These are phyloP conservation scores for Salvator merianae DNA, from an alignment of 2,113 vertebrate species.

Conservation along the genomic window DNA sequence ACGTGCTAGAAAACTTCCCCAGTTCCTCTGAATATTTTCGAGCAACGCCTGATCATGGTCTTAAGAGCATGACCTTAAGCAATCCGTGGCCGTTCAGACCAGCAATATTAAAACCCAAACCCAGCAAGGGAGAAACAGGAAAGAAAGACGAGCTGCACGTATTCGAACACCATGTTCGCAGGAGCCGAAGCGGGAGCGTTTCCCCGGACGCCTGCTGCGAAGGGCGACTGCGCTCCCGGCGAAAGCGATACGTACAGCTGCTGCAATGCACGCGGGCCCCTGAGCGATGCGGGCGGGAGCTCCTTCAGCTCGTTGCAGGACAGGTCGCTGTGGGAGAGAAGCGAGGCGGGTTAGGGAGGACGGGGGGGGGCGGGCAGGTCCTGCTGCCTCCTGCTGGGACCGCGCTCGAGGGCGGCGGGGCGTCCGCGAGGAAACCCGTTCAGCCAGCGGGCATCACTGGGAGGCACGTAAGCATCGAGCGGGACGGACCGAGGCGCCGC, in stretches of 20 bases:
- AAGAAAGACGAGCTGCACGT: background rate
- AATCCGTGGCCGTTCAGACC: background rate
- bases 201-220: too few species aligned
- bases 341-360: accelerated
- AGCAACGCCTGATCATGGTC: background rate
- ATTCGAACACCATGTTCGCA: too few species aligned
- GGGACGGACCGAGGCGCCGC: too few species aligned
- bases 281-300: slow-evolving; percentile 58
- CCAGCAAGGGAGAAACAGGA: too few species aligned
- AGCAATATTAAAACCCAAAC: background rate
- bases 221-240: background rate
- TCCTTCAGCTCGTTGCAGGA: slow-evolving; percentile 65
- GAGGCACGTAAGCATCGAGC: too few species aligned
- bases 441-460: too few species aligned
- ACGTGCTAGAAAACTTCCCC: background rate
- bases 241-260: slow-evolving; percentile 67
- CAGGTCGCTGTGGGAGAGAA: slow-evolving; percentile 63
- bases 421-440: too few species aligned
- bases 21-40: background rate
- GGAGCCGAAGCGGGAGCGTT: too few species aligned
- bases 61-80: background rate
- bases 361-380: background rate
- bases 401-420: too few species aligned
- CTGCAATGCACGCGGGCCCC: slow-evolving; percentile 61
- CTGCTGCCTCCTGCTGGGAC: background rate